phyloP scores from a whole-genome alignment of 2,113 vertebrate species.

The Oreocharis arfaki region DNA sequence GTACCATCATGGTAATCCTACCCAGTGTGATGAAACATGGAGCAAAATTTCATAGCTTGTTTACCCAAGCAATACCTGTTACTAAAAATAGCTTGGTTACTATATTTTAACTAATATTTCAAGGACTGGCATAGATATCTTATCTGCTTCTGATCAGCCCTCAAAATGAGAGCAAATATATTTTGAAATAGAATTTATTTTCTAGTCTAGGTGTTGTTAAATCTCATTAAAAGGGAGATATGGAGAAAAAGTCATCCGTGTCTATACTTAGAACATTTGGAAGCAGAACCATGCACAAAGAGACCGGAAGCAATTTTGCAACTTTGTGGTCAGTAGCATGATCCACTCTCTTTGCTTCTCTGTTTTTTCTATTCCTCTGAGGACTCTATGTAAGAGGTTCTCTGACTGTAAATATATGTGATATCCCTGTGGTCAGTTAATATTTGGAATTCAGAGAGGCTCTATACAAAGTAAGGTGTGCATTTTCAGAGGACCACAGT shows the following conservation, averaged over 20 bases:
- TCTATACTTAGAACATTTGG: not conserved
- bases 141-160: not conserved
- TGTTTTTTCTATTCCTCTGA: not conserved
- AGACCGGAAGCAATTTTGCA: not conserved
- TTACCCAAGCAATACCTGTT: not conserved
- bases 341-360: not conserved
- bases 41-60: conserved; percentile 26
- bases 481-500: not conserved
- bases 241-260: not conserved
- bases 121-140: not conserved
- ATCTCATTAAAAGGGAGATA: not conserved
- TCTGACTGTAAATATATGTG: not conserved
- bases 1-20: not conserved
- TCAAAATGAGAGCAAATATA: not conserved
- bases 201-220: not conserved
- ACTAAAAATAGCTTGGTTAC: conserved; percentile 39
- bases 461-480: not conserved
- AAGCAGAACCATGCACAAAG: not conserved
- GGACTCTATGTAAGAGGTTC: not conserved
- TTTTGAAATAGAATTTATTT: conserved; percentile 16
- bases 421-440: not conserved
- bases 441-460: not conserved
- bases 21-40: conserved; percentile 8
- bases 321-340: not conserved
- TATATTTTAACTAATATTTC: conserved; percentile 30